Conservation (phyloP, 2,113 vertebrate species). For the Tapirus terrestris region DNA sequence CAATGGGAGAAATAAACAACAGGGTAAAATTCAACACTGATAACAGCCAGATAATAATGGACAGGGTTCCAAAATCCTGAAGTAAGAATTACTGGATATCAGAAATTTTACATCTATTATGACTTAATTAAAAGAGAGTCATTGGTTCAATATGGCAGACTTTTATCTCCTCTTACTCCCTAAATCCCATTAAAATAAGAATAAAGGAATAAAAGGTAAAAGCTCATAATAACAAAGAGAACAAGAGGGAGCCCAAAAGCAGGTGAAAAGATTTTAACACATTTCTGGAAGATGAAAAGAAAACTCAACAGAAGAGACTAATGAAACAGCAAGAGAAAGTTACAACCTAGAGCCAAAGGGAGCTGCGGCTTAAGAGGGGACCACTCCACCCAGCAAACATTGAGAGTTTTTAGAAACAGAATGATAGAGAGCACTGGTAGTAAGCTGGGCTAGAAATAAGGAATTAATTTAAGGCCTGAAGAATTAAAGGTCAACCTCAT, state of each 20-base stretch:
- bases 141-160: neutral
- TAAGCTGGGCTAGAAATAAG: neutral
- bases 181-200: neutral
- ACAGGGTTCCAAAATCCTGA: neutral
- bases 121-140: neutral
- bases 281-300: conserved; percentile 2
- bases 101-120: neutral
- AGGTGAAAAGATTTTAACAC: neutral
- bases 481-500: neutral
- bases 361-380: neutral
- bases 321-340: neutral
- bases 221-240: neutral
- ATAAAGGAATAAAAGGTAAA: neutral
- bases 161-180: neutral
- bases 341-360: neutral
- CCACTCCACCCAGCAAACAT: neutral
- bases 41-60: neutral
- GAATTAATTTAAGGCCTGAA: neutral
- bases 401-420: neutral
- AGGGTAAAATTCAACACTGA: conserved; percentile 20
- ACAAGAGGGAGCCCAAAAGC: neutral
- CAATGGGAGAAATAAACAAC: neutral
- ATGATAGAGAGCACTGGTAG: neutral
- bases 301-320: neutral
- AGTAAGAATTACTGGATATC: neutral